A percentile compares a stretch with the other conserved stretches of the same genome.
Evolutionary conservation across 2,797 vertebrate genomes (phyloP).

Genomic region (Gambusia yucatana): DNA sequence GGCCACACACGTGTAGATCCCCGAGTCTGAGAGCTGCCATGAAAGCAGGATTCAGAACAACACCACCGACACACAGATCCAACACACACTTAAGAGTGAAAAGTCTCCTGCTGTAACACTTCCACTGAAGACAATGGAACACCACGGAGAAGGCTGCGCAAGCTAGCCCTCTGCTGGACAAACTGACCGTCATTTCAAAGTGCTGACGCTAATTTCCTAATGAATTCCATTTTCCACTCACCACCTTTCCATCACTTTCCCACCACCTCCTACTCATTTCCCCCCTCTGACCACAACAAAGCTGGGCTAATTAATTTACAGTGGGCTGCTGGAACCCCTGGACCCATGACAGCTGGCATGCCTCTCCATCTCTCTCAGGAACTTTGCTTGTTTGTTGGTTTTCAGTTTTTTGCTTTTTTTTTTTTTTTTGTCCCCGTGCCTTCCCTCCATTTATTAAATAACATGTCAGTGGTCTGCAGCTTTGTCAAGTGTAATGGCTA

Average conservation of each 20-base stretch:
- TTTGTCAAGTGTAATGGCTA: slow-evolving; percentile 84
- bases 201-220: slow-evolving; percentile 90
- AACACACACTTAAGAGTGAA: slow-evolving; percentile 38
- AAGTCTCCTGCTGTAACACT: slow-evolving; percentile 26
- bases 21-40: slow-evolving; percentile 91
- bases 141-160: slow-evolving; percentile 37
- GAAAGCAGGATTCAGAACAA: slow-evolving; percentile 16
- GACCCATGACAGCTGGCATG: slow-evolving; percentile 84
- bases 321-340: slow-evolving; percentile 75
- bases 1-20: slow-evolving; percentile 97
- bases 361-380: slow-evolving; percentile 74
- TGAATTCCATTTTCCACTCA: slow-evolving; percentile 87
- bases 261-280: slow-evolving; percentile 56
- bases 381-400: slow-evolving; percentile 80
- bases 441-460: slow-evolving; percentile 85
- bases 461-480: slow-evolving; percentile 83
- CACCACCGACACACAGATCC: not conserved
- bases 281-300: slow-evolving; percentile 80
- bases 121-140: slow-evolving; percentile 29
- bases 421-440: slow-evolving; percentile 56
- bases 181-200: slow-evolving; percentile 82
- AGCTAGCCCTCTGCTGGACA: slow-evolving; percentile 57
- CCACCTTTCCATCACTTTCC: slow-evolving; percentile 71
- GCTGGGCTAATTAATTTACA: slow-evolving; percentile 87
- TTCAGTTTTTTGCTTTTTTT: slow-evolving; percentile 40